Percentiles rank a stretch among this genome's conserved stretches.
phyloP scores from a whole-genome alignment of 2,797 vertebrate species.

The Bovichtus variegatus region DNA sequence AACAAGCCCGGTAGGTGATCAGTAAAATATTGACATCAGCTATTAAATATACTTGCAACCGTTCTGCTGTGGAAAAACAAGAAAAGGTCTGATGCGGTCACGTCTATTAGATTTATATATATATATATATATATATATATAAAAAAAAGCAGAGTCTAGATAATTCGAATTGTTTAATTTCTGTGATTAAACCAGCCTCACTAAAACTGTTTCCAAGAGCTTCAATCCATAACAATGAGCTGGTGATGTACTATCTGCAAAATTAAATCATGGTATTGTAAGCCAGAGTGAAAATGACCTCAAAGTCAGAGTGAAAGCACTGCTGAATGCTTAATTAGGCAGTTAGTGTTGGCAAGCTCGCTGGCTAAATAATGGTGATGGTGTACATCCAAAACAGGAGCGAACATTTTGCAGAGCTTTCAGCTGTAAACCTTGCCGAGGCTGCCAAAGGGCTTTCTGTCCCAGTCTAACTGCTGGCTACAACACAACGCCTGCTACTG shows the following conservation, averaged over 20 bases:
- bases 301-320: slow-evolving; percentile 70
- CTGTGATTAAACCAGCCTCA: slow-evolving; percentile 53
- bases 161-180: slow-evolving; percentile 63
- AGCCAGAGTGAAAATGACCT: slow-evolving; percentile 77
- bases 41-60: slow-evolving; percentile 19
- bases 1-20: slow-evolving; percentile 37
- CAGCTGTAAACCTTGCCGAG: slow-evolving; percentile 54
- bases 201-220: slow-evolving; percentile 54
- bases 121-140: no score
- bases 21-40: slow-evolving; percentile 36
- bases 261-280: slow-evolving; percentile 74
- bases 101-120: slow-evolving; percentile 39
- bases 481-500: slow-evolving; percentile 24
- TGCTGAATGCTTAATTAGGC: slow-evolving; percentile 77
- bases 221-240: slow-evolving; percentile 71
- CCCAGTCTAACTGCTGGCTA: slow-evolving; percentile 52
- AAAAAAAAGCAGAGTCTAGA: slow-evolving; percentile 37
- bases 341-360: slow-evolving; percentile 73
- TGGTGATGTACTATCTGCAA: slow-evolving; percentile 64
- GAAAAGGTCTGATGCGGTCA: slow-evolving; percentile 28
- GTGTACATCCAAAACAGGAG: slow-evolving; percentile 72
- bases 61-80: not conserved
- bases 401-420: slow-evolving; percentile 73
- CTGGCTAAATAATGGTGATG: slow-evolving; percentile 75
- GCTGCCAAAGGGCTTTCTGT: slow-evolving; percentile 67